Base-by-base conservation (phyloP, 2,113 vertebrate species). In the Raphicerus campestris region DNA sequence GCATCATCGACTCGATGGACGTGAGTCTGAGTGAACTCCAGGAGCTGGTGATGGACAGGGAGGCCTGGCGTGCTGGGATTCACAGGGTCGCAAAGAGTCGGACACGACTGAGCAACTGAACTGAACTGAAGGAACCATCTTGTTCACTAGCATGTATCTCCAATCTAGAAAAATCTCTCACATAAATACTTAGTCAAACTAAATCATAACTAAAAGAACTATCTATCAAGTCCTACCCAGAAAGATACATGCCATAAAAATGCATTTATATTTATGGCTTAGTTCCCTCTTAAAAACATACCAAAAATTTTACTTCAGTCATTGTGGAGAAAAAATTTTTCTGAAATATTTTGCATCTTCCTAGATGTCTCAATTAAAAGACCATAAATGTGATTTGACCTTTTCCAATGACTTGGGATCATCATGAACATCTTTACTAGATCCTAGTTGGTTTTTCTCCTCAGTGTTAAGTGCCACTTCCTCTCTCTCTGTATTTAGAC, bases 201-300 rank as follows among this genome's bases (percentile, higher is more conserved):
- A 88, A 93, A 83, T 19, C 63, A 60, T 47, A 96, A 39, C 58
- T 75, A 91, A 88, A 30, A 13, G 73, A 94, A 94, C 15, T 51
- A 70, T 60, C 47, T 56, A 80, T 28, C 8, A 22, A 93, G 22
- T 10, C 42, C 47, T 87, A 75, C 39, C 35, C 24, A 85, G 19
- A 4, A 94, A 87, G 24, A 91, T 13, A n/a, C 13, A 94, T 42
- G 26, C 56, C 89, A 96, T 32, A 94, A 94, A 91, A 86, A 88
- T 22, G 45, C 75, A 92, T 49, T 81, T 75, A 1, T 26, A 81
- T 80, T 7, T 89, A 19, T 47, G 77, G 20, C 2, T 96, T 78
- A 89, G 20, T 55, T 96, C 16, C 14, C 32, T 61, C 11, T 85
- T 14, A 73, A 58, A 58, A 91, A 51, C 22, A 96, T 17, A 19